Conservation (phyloP, 2,888 invertebrate species). For the Nudaria mundana region DNA sequence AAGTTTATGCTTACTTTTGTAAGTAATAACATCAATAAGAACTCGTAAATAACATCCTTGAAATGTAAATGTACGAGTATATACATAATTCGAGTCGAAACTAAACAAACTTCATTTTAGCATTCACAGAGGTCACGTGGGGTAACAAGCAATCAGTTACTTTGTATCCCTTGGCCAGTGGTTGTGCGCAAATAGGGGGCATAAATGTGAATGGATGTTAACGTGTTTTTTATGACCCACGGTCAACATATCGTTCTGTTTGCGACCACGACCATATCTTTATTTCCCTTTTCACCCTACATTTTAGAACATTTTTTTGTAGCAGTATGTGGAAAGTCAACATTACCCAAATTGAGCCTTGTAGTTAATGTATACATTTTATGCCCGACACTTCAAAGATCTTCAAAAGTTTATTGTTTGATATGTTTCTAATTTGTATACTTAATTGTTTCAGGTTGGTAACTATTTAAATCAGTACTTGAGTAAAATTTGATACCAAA, state of each 20-base stretch:
- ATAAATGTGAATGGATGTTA: constrained; percentile 80
- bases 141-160: constrained; percentile 69
- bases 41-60: too few species aligned
- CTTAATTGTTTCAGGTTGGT: too few species aligned
- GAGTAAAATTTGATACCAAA: too few species aligned
- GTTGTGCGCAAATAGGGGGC: constrained; percentile 71
- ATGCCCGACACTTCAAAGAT: too few species aligned
- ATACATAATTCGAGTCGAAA: constrained; percentile 4
- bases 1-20: too few species aligned
- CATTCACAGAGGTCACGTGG: constrained; percentile 45
- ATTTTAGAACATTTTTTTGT: constrained; percentile 53
- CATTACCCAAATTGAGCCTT: constrained; percentile 13
- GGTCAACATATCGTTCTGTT: constrained; percentile 78
- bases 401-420: too few species aligned
- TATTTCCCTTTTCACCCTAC: constrained; percentile 61
- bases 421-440: too few species aligned
- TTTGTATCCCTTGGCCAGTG: constrained; percentile 64
- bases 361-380: too few species aligned
- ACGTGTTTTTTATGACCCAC: constrained; percentile 79
- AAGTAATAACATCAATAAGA: too few species aligned
- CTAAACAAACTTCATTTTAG: constrained; percentile 19
- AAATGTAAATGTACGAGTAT: too few species aligned
- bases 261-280: constrained; percentile 71
- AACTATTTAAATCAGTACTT: too few species aligned
- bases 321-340: constrained; percentile 13